These are phyloP conservation scores for Osmoderma eremita DNA, from an alignment of 2,888 invertebrate species.

Conservation along the genomic window DNA sequence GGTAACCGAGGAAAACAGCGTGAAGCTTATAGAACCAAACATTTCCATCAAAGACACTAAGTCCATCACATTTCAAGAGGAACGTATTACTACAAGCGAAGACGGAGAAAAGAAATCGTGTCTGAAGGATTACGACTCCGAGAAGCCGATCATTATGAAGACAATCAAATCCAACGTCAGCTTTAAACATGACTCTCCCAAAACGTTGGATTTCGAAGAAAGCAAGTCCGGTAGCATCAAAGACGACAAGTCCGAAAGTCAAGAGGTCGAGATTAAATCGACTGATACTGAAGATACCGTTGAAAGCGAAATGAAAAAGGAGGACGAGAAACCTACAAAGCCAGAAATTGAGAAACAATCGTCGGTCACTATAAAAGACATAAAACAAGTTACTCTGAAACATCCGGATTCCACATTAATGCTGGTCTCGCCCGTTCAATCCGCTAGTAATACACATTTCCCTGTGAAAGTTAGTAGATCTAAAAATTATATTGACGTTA, in stretches of 20 bases:
- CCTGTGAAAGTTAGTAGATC: no score
- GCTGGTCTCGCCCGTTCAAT: no score
- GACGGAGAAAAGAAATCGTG: not conserved
- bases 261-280: not conserved
- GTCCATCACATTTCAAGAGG: not conserved
- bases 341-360: no score
- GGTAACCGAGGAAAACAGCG: not conserved
- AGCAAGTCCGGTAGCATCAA: not conserved
- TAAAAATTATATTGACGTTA: no score
- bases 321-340: no score
- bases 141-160: not conserved
- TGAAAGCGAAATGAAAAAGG: no score
- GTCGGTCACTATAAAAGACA: no score
- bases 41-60: not conserved
- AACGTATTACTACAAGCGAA: not conserved
- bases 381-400: no score
- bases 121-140: conserved; percentile 4
- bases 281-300: not conserved
- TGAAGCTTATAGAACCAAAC: not conserved
- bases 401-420: no score
- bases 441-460: no score
- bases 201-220: not conserved
- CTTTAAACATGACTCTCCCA: not conserved
- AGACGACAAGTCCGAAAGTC: no score
- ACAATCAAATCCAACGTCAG: conserved; percentile 18